Percentiles rank a stretch among this genome's conserved stretches.
Conservation (phyloP, 2,888 invertebrate species). For the Ectropis crepuscularia region DNA sequence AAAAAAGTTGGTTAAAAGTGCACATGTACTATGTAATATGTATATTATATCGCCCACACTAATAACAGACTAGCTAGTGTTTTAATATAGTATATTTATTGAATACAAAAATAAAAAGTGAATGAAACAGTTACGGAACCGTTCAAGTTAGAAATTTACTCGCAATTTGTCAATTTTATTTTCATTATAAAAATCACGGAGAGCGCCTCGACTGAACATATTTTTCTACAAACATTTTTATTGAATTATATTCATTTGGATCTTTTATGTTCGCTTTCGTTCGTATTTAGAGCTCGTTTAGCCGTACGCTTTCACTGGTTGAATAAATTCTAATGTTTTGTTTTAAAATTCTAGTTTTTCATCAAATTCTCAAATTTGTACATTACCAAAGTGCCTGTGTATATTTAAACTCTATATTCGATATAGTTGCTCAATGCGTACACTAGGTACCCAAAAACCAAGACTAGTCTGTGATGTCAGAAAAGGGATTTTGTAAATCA, state of each 20-base stretch:
- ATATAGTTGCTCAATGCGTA: too few species aligned
- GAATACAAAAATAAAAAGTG: too few species aligned
- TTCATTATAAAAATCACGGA: constrained; percentile 24
- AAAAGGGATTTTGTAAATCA: too few species aligned
- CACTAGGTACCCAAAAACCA: too few species aligned
- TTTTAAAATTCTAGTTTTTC: not conserved
- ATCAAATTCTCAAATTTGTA: not conserved
- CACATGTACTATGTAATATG: too few species aligned
- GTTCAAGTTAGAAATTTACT: not conserved
- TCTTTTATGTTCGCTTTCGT: constrained; percentile 22
- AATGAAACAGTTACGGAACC: not conserved
- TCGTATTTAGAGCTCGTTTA: constrained; percentile 4
- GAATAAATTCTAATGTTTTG: not conserved
- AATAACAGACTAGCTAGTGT: too few species aligned
- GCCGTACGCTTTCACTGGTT: constrained; percentile 1
- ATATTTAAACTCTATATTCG: too few species aligned
- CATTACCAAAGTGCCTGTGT: too few species aligned
- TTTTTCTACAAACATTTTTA: constrained; percentile 26
- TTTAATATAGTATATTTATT: too few species aligned
- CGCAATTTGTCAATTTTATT: not conserved
- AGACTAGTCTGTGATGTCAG: too few species aligned
- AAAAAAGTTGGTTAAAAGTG: too few species aligned
- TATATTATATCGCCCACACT: too few species aligned
- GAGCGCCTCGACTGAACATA: constrained; percentile 26
- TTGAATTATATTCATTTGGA: constrained; percentile 25